Conservation (phyloP, 2,797 vertebrate species). For the Phalanger gymnotis region DNA sequence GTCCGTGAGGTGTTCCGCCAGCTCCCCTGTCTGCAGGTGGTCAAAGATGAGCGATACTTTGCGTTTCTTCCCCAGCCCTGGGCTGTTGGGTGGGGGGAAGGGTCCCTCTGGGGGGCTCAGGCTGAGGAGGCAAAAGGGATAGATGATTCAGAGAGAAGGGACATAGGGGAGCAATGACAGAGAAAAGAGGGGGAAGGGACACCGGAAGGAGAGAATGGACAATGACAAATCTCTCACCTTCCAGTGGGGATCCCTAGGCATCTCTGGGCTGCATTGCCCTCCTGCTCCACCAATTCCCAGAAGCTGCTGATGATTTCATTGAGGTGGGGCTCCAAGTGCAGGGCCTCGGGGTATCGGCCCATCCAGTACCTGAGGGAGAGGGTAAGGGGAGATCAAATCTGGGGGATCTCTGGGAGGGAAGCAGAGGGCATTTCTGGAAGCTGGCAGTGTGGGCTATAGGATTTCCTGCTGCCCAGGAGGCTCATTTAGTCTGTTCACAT, state of each 20-base stretch:
- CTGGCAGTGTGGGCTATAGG: background rate
- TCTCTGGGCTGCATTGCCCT: conserved; percentile 84
- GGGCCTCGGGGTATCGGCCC: conserved; percentile 88
- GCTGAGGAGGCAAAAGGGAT: conserved; percentile 58
- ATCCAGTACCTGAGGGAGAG: conserved; percentile 89
- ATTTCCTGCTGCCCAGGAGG: background rate
- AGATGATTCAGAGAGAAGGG: background rate
- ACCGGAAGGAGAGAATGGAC: background rate
- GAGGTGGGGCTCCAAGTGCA: conserved; percentile 88
- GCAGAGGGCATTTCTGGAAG: background rate
- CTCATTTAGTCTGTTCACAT: background rate
- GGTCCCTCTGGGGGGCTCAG: conserved; percentile 72
- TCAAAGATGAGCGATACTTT: conserved; percentile 96
- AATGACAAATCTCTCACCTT: conserved; percentile 84
- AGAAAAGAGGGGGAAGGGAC: background rate
- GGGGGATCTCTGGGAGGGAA: background rate
- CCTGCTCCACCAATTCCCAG: conserved; percentile 87
- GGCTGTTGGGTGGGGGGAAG: conserved; percentile 67
- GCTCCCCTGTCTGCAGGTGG: conserved; percentile 92
- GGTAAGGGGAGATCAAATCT: background rate
- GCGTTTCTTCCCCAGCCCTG: conserved; percentile 90
- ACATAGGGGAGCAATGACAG: background rate
- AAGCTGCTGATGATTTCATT: conserved; percentile 91
- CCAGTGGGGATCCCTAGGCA: conserved; percentile 86
- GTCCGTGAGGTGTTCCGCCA: conserved; percentile 93